Base-by-base conservation (phyloP, 2,888 invertebrate species). In the Stratiomys singularior region DNA sequence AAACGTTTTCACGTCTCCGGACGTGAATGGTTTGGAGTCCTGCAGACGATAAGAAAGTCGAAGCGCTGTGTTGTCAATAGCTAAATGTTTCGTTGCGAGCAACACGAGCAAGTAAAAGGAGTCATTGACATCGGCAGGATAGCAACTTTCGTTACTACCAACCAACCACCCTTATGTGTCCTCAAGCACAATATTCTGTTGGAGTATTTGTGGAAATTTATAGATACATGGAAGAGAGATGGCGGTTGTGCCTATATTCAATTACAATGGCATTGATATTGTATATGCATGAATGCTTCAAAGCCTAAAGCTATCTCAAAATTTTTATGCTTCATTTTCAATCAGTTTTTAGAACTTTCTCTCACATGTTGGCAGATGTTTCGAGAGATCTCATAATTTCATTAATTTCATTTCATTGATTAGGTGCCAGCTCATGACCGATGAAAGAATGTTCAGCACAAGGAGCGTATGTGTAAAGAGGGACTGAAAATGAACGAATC, bases 1-100 rank as follows among this genome's bases (percentile, higher is more conserved):
- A 44, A 79, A 77, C 76, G 76, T 46, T 63, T 1, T 67, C 67
- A 76, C 37, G 47, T 78, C 74, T 72, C 77, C 69, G 47, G 74
- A 74, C 67, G 67, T 71, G 28, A 58, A 77, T 76, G 76, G n/a
- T 60, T 27, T 74, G 77, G 46, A 37, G 64, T 21, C 69, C 18
- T 46, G 21, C 47, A 46, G 7, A 72, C 44, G 74, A 77, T 77
- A 74, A 77, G 76, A 78, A 76, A 63, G 71, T 69, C 13, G 46
- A 69, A 47, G 21, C 47, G 23, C 47, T 47, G 13, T 47, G 13
- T 47, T 69, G 69, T 69, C 69, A 46, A 25, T 47, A 30, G 23
- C 47, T 46, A 69, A 69, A 47, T 30, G 44, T 69, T 69, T 69
- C 69, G 25, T 27, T 30, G 46, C 46, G 47, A 25, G 46, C 27